Base-by-base conservation (phyloP, 2,113 vertebrate species). In the Leuciscus idus region DNA sequence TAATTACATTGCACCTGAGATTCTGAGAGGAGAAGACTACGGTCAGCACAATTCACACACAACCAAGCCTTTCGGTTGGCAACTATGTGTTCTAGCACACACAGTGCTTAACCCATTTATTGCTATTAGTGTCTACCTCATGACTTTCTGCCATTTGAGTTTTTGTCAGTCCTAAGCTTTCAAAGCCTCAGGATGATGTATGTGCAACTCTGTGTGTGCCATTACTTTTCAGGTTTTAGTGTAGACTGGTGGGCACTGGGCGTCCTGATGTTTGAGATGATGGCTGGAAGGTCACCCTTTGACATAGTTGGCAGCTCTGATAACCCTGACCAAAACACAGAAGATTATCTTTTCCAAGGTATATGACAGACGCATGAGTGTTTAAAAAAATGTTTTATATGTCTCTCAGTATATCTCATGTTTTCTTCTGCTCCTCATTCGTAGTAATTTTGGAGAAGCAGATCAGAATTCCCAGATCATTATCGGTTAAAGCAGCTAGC, bases 321-420 rank as follows among this genome's bases (percentile, higher is more conserved):
- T 92, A 99, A 99, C 89, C 98, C 98, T 7, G 98, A 99, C 92
- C 98, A 99, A 94, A 99, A 99, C 93, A 99, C 98, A 75, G 98
- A 99, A 92, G 98, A 99, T 93, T 99, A 99, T 93, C 97, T 99
- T 89, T 99, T 99, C 93, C 98, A 99, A 97, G 98, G 98, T 98
- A 90, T 48, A 28, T 48, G 17, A 26, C 23, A 23, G 17, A 55
- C 64, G 30, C 10, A 19, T 73, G 7, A 3, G 2, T n/a, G 11
- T 73, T 57, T 73, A 4, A 59, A 6, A 19, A 30, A 36, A 2
- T 3, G 0, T 11, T 39, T 43, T 36, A 6, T 21, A n/a, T 68
- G 4, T 23, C 13, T 26, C 39, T 55, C 48, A 2, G 3, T 52
- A n/a, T 61, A 36, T 62, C 28, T 64, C 43, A 84, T 74, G 39